These are phyloP conservation scores for Petrolisthes cinctipes DNA, from an alignment of 2,888 invertebrate genomes.

Conservation along the genomic window DNA sequence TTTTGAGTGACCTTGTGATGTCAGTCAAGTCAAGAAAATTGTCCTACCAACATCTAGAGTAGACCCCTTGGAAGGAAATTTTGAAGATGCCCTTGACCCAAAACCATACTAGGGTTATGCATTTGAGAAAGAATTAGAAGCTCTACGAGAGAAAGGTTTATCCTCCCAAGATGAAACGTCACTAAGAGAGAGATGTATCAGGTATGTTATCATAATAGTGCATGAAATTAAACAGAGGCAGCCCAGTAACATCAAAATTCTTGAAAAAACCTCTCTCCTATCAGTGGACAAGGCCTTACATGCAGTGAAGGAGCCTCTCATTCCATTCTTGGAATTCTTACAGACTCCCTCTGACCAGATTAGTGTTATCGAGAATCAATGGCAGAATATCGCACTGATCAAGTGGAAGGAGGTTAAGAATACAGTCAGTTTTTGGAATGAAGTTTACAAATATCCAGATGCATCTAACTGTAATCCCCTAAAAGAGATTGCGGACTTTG, in stretches of 20 bases:
- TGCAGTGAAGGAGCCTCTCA: too few species aligned
- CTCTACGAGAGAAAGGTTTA: too few species aligned
- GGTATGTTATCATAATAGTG: background rate
- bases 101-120: conserved; percentile 26
- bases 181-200: background rate
- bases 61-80: conserved; percentile 9
- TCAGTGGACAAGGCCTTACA: background rate
- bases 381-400: background rate
- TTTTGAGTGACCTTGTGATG: conserved; percentile 22
- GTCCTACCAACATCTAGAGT: background rate
- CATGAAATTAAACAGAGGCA: conserved; percentile 15
- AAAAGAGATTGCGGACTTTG: conserved; percentile 4
- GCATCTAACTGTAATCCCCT: background rate
- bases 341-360: background rate
- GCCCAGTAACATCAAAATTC: conserved; percentile 13
- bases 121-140: conserved; percentile 32
- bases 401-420: background rate
- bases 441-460: conserved; percentile 12
- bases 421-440: conserved; percentile 11
- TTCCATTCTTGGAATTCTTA: background rate
- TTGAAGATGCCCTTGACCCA: conserved; percentile 19
- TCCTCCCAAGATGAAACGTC: too few species aligned
- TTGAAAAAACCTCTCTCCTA: background rate
- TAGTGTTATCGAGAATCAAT: background rate
- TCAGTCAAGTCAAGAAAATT: conserved; percentile 27